Conservation (phyloP, 2,113 vertebrate species). For the Xenopus laevis region DNA sequence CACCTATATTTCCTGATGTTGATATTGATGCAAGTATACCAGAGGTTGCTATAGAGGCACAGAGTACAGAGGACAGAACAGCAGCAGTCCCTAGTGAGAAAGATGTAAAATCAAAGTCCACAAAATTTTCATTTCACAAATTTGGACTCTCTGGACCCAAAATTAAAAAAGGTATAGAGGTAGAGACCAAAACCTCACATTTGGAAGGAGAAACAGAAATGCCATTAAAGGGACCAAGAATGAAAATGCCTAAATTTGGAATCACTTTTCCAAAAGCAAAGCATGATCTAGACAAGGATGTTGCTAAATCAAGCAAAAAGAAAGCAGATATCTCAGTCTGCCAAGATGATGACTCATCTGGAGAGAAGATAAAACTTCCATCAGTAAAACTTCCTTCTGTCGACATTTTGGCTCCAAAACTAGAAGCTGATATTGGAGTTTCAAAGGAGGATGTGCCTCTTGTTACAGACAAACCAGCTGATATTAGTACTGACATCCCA, state of each 20-base stretch:
- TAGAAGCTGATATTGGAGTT: slow-evolving; percentile 68
- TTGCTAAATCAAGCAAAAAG: slow-evolving; percentile 40
- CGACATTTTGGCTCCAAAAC: slow-evolving; percentile 73
- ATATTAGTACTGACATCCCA: slow-evolving; percentile 64
- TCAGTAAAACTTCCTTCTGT: slow-evolving; percentile 67
- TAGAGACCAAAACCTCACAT: slow-evolving; percentile 21
- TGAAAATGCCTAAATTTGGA: slow-evolving; percentile 56
- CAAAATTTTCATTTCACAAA: slow-evolving; percentile 62
- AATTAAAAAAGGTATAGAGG: slow-evolving; percentile 49
- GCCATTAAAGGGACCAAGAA: slow-evolving; percentile 42
- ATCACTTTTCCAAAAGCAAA: slow-evolving; percentile 58
- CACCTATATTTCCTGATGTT: slow-evolving; percentile 46
- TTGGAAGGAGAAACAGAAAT: slow-evolving; percentile 9
- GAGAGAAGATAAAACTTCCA: slow-evolving; percentile 57
- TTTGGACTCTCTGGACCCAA: slow-evolving; percentile 57
- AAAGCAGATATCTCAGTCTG: not conserved
- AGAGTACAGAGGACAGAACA: slow-evolving; percentile 7
- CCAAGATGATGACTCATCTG: slow-evolving; percentile 19
- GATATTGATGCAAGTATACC: slow-evolving; percentile 40
- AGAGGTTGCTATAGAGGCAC: slow-evolving; percentile 7
- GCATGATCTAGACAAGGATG: slow-evolving; percentile 42
- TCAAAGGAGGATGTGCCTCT: slow-evolving; percentile 59
- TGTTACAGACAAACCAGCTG: slow-evolving; percentile 54
- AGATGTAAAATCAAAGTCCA: slow-evolving; percentile 54
- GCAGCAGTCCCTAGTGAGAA: not conserved